Base-by-base conservation (phyloP, 2,888 invertebrate species). In the Harpalus rufipes region DNA sequence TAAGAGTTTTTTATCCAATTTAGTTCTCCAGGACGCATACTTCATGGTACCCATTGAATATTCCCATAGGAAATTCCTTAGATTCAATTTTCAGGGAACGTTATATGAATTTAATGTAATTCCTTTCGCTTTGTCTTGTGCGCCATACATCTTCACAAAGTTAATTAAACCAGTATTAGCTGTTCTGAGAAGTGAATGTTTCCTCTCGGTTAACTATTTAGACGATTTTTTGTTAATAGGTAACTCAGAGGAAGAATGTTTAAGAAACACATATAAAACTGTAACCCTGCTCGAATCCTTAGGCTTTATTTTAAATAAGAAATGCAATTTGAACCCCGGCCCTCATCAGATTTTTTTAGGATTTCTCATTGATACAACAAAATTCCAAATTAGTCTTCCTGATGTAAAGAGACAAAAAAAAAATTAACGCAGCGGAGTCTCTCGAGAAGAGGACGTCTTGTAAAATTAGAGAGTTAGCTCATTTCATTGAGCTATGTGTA, bases 191-290 rank as follows among this genome's bases (percentile, higher is more conserved):
- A 14, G 18, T 7, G 12, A 16, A 44, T 84, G 86, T 39, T 85
- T 87, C 7, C 18, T 86, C 6, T 87, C 86, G 25, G 86, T 86
- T 12, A 56, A 87, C n/a, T 87, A 86, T 78, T 61, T 87, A 32
- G 87, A 87, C 59, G 87, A 87, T 85, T 86, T 87, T 86, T 65
- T 87, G 8, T 39, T 86, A 10, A 61, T 87, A n/a, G 86, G 86
- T 10, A 68, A 79, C 8, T 65, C 86, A 0, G 58, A 44, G 21
- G 16, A 44, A 16, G 65, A 85, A 12, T 87, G 87, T 63, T 0
- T 18, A 25, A 16, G 84, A 14, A 87, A 86, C 80, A 39, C 85
- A 39, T 25, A 5, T 86, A 12, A n/a, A n/a, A n/a, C n/a, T n/a
- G n/a, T n/a, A n/a, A n/a, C n/a, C n/a, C n/a, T n/a, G n/a, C n/a